These are phyloP conservation scores for Eriosoma lanigerum DNA, from an alignment of 1,140 invertebrate genomes.

Conservation along the genomic window DNA sequence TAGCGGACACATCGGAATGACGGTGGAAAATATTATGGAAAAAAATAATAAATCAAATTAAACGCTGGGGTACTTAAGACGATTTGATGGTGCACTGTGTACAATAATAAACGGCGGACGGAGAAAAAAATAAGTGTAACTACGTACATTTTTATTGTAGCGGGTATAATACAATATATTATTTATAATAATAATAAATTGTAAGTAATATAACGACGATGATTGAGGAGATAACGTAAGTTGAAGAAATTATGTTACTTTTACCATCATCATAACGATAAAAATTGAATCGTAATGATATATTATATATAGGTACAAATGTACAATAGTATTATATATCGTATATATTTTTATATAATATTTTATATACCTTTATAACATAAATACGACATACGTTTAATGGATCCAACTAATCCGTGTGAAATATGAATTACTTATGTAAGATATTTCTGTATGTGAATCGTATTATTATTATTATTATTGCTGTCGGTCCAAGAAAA, in stretches of 20 bases:
- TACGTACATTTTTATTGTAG: neutral
- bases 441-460: no score
- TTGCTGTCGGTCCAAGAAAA: neutral
- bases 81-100: no score
- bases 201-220: neutral
- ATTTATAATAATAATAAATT: neutral
- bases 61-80: neutral
- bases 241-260: neutral
- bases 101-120: no score
- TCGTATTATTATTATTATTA: no score
- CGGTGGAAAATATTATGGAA: neutral
- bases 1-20: neutral
- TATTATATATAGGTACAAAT: neutral
- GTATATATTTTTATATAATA: no score
- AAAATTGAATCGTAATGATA: conserved; percentile 9
- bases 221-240: neutral
- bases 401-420: neutral
- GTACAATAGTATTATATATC: neutral
- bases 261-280: conserved; percentile 16
- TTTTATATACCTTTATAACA: no score
- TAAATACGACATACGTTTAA: neutral
- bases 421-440: conserved; percentile 8
- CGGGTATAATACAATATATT: neutral
- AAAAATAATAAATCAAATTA: conserved; percentile 27
- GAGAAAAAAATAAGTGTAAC: neutral